Evolutionary conservation across 2,113 vertebrate species (phyloP).

Genomic region (Clarias magur): DNA sequence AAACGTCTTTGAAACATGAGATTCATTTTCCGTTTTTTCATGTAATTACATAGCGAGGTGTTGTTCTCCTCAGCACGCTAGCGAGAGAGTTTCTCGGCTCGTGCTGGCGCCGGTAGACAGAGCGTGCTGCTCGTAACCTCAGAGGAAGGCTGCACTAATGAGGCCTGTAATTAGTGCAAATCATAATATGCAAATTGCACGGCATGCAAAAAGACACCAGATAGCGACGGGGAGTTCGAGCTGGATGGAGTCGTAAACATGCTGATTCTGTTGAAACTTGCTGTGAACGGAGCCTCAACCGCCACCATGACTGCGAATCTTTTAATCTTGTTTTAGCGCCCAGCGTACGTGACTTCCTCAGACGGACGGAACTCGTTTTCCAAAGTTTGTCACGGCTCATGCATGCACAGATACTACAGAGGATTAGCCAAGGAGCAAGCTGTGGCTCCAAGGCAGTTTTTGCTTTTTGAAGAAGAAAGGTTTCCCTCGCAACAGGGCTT

Average conservation of each 20-base stretch:
- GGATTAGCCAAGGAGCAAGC: not conserved
- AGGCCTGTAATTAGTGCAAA: constrained; percentile 59
- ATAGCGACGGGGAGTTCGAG: not conserved
- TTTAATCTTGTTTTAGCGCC: constrained; percentile 25
- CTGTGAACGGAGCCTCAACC: not conserved
- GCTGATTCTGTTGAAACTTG: not conserved
- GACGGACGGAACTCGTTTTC: not conserved
- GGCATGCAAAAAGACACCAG: not conserved
- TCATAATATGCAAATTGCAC: constrained; percentile 61
- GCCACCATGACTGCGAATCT: constrained; percentile 7
- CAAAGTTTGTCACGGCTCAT: constrained; percentile 25
- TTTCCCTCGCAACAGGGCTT: not conserved
- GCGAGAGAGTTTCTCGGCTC: constrained; percentile 21
- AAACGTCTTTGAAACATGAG: constrained; percentile 31
- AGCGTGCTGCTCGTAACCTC: constrained; percentile 47
- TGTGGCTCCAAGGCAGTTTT: not conserved
- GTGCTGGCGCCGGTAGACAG: constrained; percentile 39
- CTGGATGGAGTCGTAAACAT: constrained; percentile 29
- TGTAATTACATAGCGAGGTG: constrained; percentile 48
- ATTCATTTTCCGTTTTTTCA: constrained; percentile 50
- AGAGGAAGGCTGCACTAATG: constrained; percentile 50
- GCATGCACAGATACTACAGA: not conserved
- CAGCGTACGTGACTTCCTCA: constrained; percentile 10
- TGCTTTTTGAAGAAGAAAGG: constrained; percentile 19
- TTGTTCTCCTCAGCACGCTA: constrained; percentile 31